phyloP scores from a whole-genome alignment of 2,113 vertebrate species.

The Mobula birostris region DNA sequence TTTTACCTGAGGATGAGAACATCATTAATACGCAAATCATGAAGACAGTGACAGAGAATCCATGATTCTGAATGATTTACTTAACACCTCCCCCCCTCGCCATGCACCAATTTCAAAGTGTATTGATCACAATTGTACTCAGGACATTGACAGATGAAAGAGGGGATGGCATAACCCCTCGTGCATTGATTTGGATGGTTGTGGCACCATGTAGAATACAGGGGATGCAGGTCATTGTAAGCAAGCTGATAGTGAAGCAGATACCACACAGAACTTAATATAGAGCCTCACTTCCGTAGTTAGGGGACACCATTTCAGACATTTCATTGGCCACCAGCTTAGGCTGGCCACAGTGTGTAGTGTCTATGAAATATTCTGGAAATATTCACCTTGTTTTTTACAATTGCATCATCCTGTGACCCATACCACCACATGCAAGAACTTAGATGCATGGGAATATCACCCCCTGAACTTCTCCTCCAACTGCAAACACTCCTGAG shows the following conservation, averaged over 20 bases:
- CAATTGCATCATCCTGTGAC: too few species aligned
- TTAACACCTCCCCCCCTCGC: background rate
- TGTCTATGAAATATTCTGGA: too few species aligned
- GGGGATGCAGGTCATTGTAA: background rate
- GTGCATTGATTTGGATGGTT: background rate
- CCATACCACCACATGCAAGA: too few species aligned
- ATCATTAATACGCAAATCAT: background rate
- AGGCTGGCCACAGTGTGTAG: too few species aligned
- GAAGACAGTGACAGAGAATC: background rate
- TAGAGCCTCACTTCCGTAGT: background rate
- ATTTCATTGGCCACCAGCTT: background rate
- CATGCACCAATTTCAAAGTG: background rate
- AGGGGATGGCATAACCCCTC: background rate
- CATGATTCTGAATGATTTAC: background rate
- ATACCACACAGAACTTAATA: background rate
- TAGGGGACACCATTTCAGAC: background rate
- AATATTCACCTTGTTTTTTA: too few species aligned
- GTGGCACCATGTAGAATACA: background rate
- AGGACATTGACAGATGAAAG: background rate
- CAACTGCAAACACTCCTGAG: too few species aligned
- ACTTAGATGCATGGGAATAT: too few species aligned
- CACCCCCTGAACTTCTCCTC: too few species aligned
- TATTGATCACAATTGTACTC: background rate
- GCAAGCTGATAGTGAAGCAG: background rate
- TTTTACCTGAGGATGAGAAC: conserved; percentile 6